phyloP scores from a whole-genome alignment of 2,113 vertebrate genomes.

The Lynx canadensis region DNA sequence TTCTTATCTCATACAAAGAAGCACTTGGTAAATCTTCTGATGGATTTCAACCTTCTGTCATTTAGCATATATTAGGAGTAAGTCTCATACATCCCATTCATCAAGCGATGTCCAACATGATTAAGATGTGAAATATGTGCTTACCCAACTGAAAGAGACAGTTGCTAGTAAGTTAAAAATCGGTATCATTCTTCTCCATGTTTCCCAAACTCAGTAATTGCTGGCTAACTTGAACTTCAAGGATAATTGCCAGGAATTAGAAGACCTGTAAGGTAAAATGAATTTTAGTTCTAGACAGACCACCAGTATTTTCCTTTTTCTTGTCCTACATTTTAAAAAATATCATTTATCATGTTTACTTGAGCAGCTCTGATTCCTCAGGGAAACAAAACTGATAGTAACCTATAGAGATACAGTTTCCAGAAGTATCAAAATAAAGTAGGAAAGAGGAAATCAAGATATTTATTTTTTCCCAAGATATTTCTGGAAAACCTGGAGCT shows the following conservation, averaged over 20 bases:
- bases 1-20: neutral
- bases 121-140: neutral
- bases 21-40: neutral
- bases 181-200: neutral
- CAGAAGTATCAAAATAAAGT: neutral
- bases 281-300: neutral
- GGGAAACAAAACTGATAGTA: neutral
- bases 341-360: neutral
- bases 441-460: neutral
- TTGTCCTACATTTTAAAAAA: neutral
- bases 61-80: neutral
- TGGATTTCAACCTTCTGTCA: neutral
- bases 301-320: neutral
- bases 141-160: neutral
- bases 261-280: constrained; percentile 29
- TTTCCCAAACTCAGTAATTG: constrained; percentile 32
- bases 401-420: neutral
- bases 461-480: neutral
- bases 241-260: neutral
- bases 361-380: neutral
- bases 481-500: neutral
- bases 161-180: neutral
- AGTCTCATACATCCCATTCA: neutral
- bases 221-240: neutral
- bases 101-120: neutral